phyloP scores from a whole-genome alignment of 92 coral and sea anemone genomes.

The Heteractis magnifica region DNA sequence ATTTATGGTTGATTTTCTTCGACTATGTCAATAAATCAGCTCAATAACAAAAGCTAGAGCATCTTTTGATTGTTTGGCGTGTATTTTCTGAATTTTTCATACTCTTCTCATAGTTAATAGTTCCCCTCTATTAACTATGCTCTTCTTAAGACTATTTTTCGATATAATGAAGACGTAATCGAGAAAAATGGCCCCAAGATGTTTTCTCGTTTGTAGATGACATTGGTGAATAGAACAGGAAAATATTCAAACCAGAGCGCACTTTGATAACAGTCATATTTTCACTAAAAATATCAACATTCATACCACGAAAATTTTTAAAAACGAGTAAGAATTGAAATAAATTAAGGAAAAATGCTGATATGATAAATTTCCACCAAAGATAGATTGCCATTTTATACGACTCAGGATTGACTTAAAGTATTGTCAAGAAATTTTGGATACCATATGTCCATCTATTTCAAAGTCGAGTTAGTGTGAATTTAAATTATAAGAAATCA shows the following conservation, averaged over 20 bases:
- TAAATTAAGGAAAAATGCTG: neutral
- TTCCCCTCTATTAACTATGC: no score
- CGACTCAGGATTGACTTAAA: neutral
- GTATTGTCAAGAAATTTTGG: neutral
- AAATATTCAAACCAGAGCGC: neutral
- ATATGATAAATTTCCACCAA: neutral
- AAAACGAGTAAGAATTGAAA: neutral
- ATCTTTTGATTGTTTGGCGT: neutral
- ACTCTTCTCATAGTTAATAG: no score
- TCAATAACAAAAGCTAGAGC: neutral
- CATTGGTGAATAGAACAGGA: neutral
- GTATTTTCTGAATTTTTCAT: slow-evolving; percentile 4
- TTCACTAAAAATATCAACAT: neutral
- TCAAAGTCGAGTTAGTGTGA: neutral
- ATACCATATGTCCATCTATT: neutral
- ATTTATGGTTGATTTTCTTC: neutral
- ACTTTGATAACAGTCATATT: neutral
- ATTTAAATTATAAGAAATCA: neutral
- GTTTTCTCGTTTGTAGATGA: no score
- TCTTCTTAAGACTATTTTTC: neutral
- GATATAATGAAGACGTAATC: neutral
- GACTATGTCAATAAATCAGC: neutral
- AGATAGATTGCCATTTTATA: neutral
- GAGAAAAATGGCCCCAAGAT: neutral
- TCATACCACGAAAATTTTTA: neutral